Conservation (phyloP, 1,140 invertebrate genomes). For the Scylla paramamosain region DNA sequence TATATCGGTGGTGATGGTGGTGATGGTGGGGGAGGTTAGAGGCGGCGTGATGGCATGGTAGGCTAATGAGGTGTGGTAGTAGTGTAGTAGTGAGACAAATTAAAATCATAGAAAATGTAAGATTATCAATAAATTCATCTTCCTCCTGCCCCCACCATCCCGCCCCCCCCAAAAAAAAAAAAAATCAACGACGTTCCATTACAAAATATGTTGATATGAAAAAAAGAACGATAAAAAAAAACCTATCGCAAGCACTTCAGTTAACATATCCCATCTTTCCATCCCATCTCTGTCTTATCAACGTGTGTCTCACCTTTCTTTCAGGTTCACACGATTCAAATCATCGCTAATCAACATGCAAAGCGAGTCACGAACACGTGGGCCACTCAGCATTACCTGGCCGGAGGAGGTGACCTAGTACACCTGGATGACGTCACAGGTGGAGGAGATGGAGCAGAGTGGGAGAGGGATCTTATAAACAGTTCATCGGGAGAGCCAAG, state of each 20-base stretch:
- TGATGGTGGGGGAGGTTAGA: neutral
- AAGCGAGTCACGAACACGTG: too few relatives aligned
- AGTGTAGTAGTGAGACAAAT: neutral
- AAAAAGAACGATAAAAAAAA: neutral
- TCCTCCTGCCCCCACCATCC: neutral
- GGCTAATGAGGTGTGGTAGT: neutral
- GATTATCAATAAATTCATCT: neutral
- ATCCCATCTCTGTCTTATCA: neutral
- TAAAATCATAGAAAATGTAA: neutral
- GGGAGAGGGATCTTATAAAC: neutral
- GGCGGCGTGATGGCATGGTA: neutral
- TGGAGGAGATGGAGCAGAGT: neutral
- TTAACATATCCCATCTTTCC: neutral
- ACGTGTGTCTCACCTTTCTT: too few relatives aligned
- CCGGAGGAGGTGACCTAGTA: neutral
- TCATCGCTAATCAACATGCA: too few relatives aligned
- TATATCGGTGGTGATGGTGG: neutral
- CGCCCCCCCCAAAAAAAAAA: too few relatives aligned
- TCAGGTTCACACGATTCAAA: too few relatives aligned
- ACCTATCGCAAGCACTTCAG: neutral
- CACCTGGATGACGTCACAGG: neutral
- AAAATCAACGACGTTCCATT: too few relatives aligned
- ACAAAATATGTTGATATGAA: too few relatives aligned
- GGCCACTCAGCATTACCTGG: neutral
- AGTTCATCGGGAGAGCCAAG: too few relatives aligned